These are phyloP conservation scores for Malurus cyaneus DNA, from an alignment of 2,113 vertebrate genomes.

Conservation along the genomic window DNA sequence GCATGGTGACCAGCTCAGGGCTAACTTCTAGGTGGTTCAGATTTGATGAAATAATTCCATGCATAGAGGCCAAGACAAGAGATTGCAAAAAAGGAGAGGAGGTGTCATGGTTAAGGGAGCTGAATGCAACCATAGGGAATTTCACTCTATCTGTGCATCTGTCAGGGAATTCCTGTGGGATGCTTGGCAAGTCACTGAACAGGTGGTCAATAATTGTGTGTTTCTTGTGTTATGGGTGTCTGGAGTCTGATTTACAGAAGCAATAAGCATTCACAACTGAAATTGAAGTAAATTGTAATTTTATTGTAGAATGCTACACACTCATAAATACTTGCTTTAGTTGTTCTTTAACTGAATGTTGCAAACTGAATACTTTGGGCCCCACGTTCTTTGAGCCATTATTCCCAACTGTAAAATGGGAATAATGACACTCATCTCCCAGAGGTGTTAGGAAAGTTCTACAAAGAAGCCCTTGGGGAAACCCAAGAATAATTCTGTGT, in stretches of 20 bases:
- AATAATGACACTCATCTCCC: background rate
- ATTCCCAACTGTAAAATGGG: conserved; percentile 3
- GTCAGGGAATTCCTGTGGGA: conserved; percentile 60
- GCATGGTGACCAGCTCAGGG: background rate
- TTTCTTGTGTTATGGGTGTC: conserved; percentile 64
- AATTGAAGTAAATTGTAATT: conserved; percentile 63
- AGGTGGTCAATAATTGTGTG: conserved; percentile 69
- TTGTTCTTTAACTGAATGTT: conserved; percentile 36
- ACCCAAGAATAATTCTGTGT: background rate
- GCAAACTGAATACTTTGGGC: background rate
- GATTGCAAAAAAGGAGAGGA: background rate
- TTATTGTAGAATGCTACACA: conserved; percentile 34
- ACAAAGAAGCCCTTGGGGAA: background rate
- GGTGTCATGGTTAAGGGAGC: conserved; percentile 63
- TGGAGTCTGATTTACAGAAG: conserved; percentile 64
- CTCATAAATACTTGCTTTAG: conserved; percentile 38
- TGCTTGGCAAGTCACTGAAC: conserved; percentile 49
- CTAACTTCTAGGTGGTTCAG: background rate
- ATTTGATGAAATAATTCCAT: conserved; percentile 41
- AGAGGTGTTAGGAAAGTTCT: conserved; percentile 8
- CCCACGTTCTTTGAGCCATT: background rate
- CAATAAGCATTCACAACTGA: conserved; percentile 57
- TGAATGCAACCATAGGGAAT: conserved; percentile 53
- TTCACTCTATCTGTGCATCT: conserved; percentile 58
- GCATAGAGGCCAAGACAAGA: background rate